Conservation (phyloP, 1,140 invertebrate species). For the Cyclargus thomasi region DNA sequence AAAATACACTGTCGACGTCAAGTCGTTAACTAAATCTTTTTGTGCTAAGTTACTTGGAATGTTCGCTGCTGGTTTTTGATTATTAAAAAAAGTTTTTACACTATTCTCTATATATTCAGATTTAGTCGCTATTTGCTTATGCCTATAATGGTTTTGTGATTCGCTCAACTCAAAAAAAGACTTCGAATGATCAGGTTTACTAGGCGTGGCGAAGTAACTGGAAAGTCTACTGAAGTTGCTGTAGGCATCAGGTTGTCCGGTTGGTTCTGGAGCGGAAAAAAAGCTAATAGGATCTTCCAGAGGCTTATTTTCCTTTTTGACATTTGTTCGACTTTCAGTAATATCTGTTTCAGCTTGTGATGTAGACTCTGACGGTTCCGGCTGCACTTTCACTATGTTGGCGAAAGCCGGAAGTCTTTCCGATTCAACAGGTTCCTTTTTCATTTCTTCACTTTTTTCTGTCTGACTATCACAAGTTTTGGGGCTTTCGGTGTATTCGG, state of each 20-base stretch:
- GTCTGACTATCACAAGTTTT: conserved; percentile 24
- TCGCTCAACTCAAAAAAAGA: conserved; percentile 73
- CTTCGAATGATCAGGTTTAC: conserved; percentile 52
- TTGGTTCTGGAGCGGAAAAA: conserved; percentile 31
- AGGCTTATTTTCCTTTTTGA: conserved; percentile 17
- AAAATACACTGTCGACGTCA: conserved; percentile 42
- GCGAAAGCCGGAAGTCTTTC: conserved; percentile 25
- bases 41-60: conserved; percentile 25
- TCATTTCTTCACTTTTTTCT: conserved; percentile 23
- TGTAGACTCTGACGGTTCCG: conserved; percentile 14
- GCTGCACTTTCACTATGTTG: conserved; percentile 18
- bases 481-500: conserved; percentile 6
- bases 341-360: background rate
- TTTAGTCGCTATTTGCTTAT: conserved; percentile 25
- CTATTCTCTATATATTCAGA: conserved; percentile 26
- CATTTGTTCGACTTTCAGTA: background rate
- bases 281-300: conserved; percentile 50
- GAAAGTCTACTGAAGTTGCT: conserved; percentile 51
- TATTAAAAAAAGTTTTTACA: conserved; percentile 27
- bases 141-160: conserved; percentile 63
- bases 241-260: conserved; percentile 31
- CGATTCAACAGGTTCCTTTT: conserved; percentile 4
- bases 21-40: conserved; percentile 49
- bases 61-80: conserved; percentile 17
- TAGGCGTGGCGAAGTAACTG: conserved; percentile 52